Conservation (phyloP, 2,888 invertebrate genomes). For the Zaprionus bogoriensis region DNA sequence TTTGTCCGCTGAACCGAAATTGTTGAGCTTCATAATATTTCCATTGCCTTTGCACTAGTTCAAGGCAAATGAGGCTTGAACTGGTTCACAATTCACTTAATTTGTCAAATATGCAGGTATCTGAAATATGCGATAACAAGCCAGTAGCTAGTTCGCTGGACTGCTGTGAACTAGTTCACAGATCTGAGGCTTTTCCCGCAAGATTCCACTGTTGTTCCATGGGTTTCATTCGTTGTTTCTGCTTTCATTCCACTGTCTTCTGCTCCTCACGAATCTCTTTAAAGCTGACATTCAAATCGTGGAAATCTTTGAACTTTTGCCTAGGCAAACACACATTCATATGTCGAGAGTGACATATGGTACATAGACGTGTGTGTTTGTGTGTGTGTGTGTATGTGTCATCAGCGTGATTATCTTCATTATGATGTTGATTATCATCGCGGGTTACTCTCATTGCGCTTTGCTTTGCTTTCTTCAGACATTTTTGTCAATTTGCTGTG, state of each 20-base stretch:
- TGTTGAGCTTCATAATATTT: neutral
- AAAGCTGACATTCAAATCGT: slow-evolving; percentile 19
- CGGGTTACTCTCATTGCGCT: slow-evolving; percentile 32
- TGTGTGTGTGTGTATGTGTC: neutral
- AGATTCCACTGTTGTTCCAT: neutral
- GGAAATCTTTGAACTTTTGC: slow-evolving; percentile 21
- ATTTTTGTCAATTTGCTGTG: slow-evolving; percentile 67
- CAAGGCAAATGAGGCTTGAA: too few relatives aligned
- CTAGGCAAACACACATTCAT: neutral
- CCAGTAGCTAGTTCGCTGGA: too few relatives aligned
- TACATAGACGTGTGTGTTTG: neutral
- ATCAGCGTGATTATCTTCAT: slow-evolving; percentile 13
- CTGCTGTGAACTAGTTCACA: too few relatives aligned
- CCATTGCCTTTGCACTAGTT: neutral
- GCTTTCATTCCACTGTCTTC: too few relatives aligned
- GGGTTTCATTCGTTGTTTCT: neutral
- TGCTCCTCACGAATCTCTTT: neutral
- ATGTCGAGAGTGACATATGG: slow-evolving; percentile 16
- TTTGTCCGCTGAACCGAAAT: too few relatives aligned
- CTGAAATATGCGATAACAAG: too few relatives aligned
- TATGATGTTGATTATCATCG: slow-evolving; percentile 39
- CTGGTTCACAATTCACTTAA: too few relatives aligned
- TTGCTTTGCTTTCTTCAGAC: slow-evolving; percentile 48
- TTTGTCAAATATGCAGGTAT: too few relatives aligned
- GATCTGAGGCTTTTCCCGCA: too few relatives aligned